These are phyloP conservation scores for Coturnix japonica DNA, from an alignment of 2,113 vertebrate genomes.

Conservation along the genomic window DNA sequence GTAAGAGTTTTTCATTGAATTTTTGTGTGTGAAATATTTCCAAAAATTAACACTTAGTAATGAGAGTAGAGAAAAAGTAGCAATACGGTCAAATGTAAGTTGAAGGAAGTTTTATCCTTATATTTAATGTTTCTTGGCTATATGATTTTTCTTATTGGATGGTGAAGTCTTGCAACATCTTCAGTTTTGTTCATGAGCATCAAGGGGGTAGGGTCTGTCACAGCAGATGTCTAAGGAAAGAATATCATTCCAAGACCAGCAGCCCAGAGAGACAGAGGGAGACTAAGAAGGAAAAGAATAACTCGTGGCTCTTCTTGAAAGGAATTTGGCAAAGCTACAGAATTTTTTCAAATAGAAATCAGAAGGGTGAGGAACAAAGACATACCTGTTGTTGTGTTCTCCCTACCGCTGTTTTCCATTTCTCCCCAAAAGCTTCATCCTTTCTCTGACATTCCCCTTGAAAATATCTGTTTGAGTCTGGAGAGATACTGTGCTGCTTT, in stretches of 20 bases:
- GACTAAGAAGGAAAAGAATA: constrained; percentile 13
- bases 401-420: neutral
- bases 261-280: neutral
- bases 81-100: neutral
- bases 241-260: constrained; percentile 5
- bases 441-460: constrained; percentile 1
- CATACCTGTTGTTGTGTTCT: neutral
- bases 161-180: neutral
- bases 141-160: neutral
- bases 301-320: neutral
- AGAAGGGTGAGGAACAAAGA: neutral
- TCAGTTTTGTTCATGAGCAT: neutral
- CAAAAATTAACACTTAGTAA: neutral
- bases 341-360: neutral
- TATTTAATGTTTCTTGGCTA: neutral
- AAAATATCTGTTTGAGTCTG: neutral
- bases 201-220: neutral
- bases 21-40: neutral
- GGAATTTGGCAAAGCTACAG: constrained; percentile 26
- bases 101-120: neutral
- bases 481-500: neutral
- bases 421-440: neutral
- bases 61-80: neutral
- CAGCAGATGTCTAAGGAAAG: neutral
- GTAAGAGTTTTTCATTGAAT: neutral